Evolutionary conservation across 1,140 invertebrate genomes (phyloP).

Genomic region (Drosophila bocqueti): DNA sequence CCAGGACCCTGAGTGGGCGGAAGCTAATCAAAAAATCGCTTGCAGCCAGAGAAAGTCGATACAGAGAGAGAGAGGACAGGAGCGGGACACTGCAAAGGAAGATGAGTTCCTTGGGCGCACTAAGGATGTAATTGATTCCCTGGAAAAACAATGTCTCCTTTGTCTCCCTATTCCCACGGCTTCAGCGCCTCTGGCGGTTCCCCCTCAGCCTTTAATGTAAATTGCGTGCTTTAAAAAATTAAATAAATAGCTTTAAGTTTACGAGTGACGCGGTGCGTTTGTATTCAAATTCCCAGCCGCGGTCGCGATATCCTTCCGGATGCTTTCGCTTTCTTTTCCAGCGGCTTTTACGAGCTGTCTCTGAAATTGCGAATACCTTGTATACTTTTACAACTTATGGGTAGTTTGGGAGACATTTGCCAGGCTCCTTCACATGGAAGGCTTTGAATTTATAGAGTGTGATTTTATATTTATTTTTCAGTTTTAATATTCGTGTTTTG

Average conservation of each 20-base stretch:
- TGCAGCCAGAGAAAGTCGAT: slow-evolving; percentile 47
- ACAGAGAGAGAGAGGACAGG: not conserved
- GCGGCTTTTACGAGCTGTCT: slow-evolving; percentile 51
- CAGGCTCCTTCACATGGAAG: not conserved
- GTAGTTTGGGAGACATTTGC: slow-evolving; percentile 10
- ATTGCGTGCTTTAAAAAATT: slow-evolving; percentile 54
- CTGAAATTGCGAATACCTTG: slow-evolving; percentile 32
- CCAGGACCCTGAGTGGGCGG: slow-evolving; percentile 52
- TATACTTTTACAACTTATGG: slow-evolving; percentile 11
- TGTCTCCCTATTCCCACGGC: slow-evolving; percentile 19
- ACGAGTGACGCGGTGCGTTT: slow-evolving; percentile 65
- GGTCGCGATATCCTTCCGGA: slow-evolving; percentile 40
- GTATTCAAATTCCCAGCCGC: slow-evolving; percentile 49
- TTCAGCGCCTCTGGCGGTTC: slow-evolving; percentile 23
- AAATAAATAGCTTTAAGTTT: slow-evolving; percentile 76
- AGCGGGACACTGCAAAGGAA: not conserved
- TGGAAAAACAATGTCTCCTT: slow-evolving; percentile 57
- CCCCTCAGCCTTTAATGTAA: slow-evolving; percentile 17
- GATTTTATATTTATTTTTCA: slow-evolving; percentile 13
- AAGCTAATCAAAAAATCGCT: slow-evolving; percentile 79
- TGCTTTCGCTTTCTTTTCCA: slow-evolving; percentile 4
- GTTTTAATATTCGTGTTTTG: not conserved
- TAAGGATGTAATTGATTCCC: slow-evolving; percentile 68
- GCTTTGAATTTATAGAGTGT: slow-evolving; percentile 10
- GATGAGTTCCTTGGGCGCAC: slow-evolving; percentile 41